Conservation (phyloP, 2,113 vertebrate species). For the Hyaena hyaena region DNA sequence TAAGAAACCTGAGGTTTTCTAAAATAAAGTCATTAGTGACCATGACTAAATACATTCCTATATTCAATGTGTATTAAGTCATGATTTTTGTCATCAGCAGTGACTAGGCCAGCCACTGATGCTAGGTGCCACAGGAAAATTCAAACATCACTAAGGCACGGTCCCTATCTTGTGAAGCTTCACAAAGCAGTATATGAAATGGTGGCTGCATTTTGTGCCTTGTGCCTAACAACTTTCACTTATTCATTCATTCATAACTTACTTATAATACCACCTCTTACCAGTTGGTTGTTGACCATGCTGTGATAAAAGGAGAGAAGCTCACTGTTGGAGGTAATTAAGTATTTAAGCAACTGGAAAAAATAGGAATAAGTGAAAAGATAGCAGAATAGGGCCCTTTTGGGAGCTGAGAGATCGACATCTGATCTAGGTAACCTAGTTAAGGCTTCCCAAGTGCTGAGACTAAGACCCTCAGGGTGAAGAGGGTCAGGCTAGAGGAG, state of each 20-base stretch:
- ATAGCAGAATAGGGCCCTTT: not conserved
- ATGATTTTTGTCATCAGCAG: not conserved
- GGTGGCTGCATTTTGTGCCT: not conserved
- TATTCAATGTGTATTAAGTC: not conserved
- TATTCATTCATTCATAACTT: not conserved
- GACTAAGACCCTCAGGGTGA: not conserved
- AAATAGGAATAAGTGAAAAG: not conserved
- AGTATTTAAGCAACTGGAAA: not conserved
- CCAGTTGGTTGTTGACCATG: not conserved
- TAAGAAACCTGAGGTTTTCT: not conserved
- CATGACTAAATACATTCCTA: not conserved
- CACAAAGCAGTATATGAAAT: not conserved
- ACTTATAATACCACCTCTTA: not conserved
- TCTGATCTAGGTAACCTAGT: not conserved
- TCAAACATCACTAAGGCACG: not conserved
- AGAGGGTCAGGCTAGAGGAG: not conserved
- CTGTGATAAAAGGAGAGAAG: not conserved
- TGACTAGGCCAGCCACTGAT: not conserved
- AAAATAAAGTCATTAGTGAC: not conserved
- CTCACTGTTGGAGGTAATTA: not conserved
- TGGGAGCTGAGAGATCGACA: not conserved
- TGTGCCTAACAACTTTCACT: not conserved
- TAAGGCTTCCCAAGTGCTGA: not conserved
- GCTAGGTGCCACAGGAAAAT: not conserved
- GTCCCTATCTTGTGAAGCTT: not conserved